Conservation (phyloP, 2,113 vertebrate species). For the Gymnocephalus cernua region DNA sequence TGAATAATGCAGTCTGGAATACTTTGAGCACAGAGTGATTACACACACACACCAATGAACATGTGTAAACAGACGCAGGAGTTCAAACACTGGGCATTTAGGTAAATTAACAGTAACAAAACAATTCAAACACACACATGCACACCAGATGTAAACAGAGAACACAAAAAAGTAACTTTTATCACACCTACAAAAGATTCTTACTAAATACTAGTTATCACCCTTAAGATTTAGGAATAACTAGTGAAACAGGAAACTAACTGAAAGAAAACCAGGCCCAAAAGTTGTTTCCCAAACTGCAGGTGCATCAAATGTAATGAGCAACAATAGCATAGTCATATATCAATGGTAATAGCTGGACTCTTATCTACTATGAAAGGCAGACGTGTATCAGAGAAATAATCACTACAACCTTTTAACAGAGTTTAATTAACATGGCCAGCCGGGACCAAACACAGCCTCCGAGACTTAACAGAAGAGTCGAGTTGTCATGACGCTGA, state of each 20-base stretch:
- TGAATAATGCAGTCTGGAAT: slow-evolving; percentile 57
- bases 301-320: not conserved
- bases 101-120: slow-evolving; percentile 8
- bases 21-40: slow-evolving; percentile 18
- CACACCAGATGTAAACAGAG: not conserved
- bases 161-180: not conserved
- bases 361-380: not conserved
- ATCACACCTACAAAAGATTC: not conserved
- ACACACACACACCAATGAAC: not conserved
- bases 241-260: not conserved
- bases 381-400: not conserved
- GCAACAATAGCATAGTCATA: not conserved
- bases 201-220: not conserved
- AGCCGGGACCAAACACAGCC: too few relatives aligned
- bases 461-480: too few relatives aligned
- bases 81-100: slow-evolving; percentile 4
- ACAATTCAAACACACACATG: not conserved
- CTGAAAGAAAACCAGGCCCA: not conserved
- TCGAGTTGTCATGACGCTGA: too few relatives aligned
- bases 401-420: not conserved
- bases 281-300: not conserved
- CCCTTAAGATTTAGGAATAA: not conserved
- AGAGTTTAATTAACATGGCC: too few relatives aligned
- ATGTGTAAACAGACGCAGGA: slow-evolving; percentile 16
- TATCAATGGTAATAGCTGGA: not conserved